Evolutionary conservation across 2,888 invertebrate species (phyloP), one percentile per base, ranked within the genome.

Genomic region (Minunthozetes semirufus): DNA sequence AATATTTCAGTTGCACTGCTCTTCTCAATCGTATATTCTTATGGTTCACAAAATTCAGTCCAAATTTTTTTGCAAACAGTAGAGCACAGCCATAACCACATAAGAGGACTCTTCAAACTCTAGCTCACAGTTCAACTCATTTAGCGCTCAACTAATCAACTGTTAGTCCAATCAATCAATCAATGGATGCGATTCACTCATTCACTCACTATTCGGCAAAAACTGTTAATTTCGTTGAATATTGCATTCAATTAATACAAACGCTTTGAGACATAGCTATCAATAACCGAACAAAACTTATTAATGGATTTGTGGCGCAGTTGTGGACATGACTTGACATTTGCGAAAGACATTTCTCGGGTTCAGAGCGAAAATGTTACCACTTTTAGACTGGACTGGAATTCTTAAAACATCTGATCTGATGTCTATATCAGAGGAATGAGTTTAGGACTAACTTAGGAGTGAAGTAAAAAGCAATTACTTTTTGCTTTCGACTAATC

Each of bases 381-480:
- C 8, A 13, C 42, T 42, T 42, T 42, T 42, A 11, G 42, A 42
- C 42, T 42, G 42, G 42, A 42, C 42, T 42, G 8, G 42, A 42
- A 42, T 42, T 42, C 42, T 29, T 56, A 25, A 56, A 56, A 56
- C 22, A 22, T 48, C n/a, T 48, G 56, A 56, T 19, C 19, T 9
- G 22, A 59, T 56, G 22, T 56, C 13, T 59, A 15, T 29, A n/a
- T 50, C 50, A 5, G 17, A 50, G 19, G 50, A 6, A 9, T 2
- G 19, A 50, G 50, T 13, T 13, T 13, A 9, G 19, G n/a, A n/a
- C n/a, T n/a, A 53, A 53, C 53, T 8, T 8, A 53, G 17, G 15
- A 48, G n/a, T 48, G n/a, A 53, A 59, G 59, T 15, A 27, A 59
- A 59, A 59, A 59, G 27, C 27, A 59, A 59, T 59, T 59, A 59